phyloP scores from a whole-genome alignment of 2,797 vertebrate species.

The Sebastolobus altivelis region DNA sequence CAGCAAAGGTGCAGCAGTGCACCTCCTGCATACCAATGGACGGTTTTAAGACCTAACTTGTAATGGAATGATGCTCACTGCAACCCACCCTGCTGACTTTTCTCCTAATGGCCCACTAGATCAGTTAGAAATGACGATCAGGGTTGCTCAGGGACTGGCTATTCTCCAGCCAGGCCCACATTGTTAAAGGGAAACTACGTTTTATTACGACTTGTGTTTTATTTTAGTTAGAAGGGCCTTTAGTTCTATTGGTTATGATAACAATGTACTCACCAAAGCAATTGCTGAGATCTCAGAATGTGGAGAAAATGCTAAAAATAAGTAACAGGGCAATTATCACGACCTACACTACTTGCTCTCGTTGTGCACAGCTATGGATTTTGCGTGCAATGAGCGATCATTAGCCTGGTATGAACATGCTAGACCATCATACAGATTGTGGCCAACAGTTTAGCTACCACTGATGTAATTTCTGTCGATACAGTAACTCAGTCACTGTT shows the following conservation, averaged over 20 bases:
- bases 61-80: conserved; percentile 54
- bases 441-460: background rate
- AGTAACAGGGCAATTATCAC: background rate
- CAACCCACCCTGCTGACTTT: conserved; percentile 21
- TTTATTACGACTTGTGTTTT: background rate
- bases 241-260: background rate
- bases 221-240: background rate
- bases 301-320: background rate
- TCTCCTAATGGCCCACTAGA: conserved; percentile 42
- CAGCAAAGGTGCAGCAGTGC: conserved; percentile 57
- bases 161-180: background rate
- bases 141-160: background rate
- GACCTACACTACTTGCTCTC: background rate
- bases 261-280: background rate
- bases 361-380: background rate
- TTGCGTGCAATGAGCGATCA: background rate
- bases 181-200: background rate
- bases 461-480: background rate
- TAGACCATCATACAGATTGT: background rate
- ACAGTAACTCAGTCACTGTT: background rate
- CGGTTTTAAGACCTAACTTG: conserved; percentile 52
- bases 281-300: conserved; percentile 1
- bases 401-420: background rate
- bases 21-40: conserved; percentile 71
- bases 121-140: conserved; percentile 28